These are phyloP conservation scores for Metellina segmentata DNA, from an alignment of 2,888 invertebrate genomes.

Conservation along the genomic window DNA sequence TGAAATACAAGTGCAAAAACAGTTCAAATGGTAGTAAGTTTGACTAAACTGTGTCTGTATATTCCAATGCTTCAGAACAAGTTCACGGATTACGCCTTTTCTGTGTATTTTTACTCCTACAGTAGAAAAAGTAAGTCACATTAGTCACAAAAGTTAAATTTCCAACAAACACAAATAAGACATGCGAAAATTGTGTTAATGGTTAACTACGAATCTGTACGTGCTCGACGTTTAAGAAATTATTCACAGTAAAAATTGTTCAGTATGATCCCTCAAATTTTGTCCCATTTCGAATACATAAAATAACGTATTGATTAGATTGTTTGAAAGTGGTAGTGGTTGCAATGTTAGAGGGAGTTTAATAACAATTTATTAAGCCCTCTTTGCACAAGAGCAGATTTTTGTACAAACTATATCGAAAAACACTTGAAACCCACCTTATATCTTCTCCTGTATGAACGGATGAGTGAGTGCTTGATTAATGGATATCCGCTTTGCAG, in stretches of 20 bases:
- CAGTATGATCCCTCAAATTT: too few species aligned
- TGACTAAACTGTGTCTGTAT: slow-evolving; percentile 9
- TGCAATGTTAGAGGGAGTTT: not conserved
- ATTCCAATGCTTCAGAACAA: not conserved
- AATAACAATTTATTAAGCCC: not conserved
- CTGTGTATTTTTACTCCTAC: not conserved
- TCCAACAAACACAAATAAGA: not conserved
- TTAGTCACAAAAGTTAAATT: not conserved
- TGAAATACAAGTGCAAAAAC: slow-evolving; percentile 42
- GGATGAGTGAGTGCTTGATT: slow-evolving; percentile 96
- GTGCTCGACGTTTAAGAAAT: too few species aligned
- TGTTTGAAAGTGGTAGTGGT: not conserved
- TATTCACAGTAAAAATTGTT: too few species aligned
- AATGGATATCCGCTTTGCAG: slow-evolving; percentile 94
- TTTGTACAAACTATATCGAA: too few species aligned
- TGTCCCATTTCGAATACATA: not conserved
- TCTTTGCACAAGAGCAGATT: not conserved
- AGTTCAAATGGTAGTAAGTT: slow-evolving; percentile 47
- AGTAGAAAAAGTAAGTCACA: slow-evolving; percentile 3
- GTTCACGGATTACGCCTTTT: not conserved
- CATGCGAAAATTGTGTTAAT: not conserved
- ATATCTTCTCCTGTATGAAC: slow-evolving; percentile 96
- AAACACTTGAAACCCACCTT: slow-evolving; percentile 40
- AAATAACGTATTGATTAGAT: too few species aligned
- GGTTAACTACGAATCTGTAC: not conserved